phyloP scores from a whole-genome alignment of 1,140 invertebrate species.

The Condylostylus longicornis region DNA sequence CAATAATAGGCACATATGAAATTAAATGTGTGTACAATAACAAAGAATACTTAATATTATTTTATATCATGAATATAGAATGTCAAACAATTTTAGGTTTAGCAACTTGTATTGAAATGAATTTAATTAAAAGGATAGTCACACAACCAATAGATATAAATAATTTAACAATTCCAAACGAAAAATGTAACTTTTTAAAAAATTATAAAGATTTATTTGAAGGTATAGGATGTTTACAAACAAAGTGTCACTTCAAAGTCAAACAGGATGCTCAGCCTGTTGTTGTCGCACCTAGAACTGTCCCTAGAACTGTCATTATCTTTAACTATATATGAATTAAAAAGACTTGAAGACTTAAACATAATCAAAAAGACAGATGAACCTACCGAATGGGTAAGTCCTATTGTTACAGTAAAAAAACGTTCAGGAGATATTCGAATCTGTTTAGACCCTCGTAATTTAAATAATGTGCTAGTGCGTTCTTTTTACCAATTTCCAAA shows the following conservation, averaged over 20 bases:
- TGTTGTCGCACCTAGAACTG: slow-evolving; percentile 21
- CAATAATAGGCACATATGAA: slow-evolving; percentile 4
- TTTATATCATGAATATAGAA: slow-evolving; percentile 6
- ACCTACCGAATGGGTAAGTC: slow-evolving; percentile 33
- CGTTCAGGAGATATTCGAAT: slow-evolving; percentile 23
- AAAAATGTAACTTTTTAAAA: background rate
- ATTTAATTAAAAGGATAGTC: too few species aligned
- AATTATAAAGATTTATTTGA: slow-evolving; percentile 5
- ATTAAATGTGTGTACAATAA: slow-evolving; percentile 4
- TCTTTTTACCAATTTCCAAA: slow-evolving; percentile 31
- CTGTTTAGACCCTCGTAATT: slow-evolving; percentile 33
- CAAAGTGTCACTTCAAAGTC: slow-evolving; percentile 10
- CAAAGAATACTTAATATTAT: slow-evolving; percentile 2
- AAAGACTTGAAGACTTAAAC: slow-evolving; percentile 15
- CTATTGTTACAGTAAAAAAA: slow-evolving; percentile 29
- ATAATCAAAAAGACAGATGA: slow-evolving; percentile 19
- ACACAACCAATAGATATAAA: too few species aligned
- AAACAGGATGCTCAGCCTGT: slow-evolving; percentile 11
- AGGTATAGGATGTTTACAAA: slow-evolving; percentile 5
- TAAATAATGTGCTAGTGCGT: slow-evolving; percentile 32
- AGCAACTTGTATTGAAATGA: background rate
- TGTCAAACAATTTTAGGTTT: slow-evolving; percentile 8
- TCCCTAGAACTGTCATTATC: slow-evolving; percentile 26
- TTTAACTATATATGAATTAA: slow-evolving; percentile 23
- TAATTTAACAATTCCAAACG: too few species aligned